phyloP scores from a whole-genome alignment of 2,113 vertebrate species.

The Nerophis lumbriciformis region DNA sequence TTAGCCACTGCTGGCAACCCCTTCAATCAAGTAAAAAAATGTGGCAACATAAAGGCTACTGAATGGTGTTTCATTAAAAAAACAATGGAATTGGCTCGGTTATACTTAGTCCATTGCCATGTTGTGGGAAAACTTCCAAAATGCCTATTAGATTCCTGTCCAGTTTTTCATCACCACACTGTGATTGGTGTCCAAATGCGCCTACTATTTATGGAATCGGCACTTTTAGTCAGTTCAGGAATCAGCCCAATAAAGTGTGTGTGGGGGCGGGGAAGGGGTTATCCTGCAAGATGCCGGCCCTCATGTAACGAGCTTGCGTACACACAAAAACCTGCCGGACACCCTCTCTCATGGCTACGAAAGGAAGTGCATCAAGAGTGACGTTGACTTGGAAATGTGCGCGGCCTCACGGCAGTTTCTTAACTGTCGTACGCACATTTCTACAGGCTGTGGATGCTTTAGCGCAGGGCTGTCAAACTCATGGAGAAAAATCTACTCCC shows the following conservation, averaged over 20 bases:
- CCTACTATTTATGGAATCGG: conserved; percentile 29
- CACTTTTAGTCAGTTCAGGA: conserved; percentile 14
- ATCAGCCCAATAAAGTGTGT: conserved; percentile 24
- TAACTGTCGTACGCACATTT: no score
- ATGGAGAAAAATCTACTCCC: no score
- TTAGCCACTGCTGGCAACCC: no score
- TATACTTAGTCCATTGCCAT: conserved; percentile 11
- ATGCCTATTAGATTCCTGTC: conserved; percentile 18
- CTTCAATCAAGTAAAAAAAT: not conserved
- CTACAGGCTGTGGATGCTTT: no score
- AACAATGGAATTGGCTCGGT: conserved; percentile 6
- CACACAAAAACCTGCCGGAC: no score
- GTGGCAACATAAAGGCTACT: conserved; percentile 6
- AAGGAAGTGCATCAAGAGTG: no score
- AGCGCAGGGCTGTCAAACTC: no score
- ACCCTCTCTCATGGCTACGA: no score
- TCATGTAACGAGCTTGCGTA: no score
- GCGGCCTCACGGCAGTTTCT: no score
- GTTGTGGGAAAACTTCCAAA: conserved; percentile 23
- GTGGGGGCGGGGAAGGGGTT: no score
- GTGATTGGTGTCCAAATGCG: conserved; percentile 27
- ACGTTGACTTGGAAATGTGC: no score
- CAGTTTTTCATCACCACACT: conserved; percentile 21
- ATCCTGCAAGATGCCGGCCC: not conserved
- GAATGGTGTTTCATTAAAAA: conserved; percentile 39